Evolutionary conservation across 2,113 vertebrate species (phyloP).

Genomic region (Lophura nycthemera): DNA sequence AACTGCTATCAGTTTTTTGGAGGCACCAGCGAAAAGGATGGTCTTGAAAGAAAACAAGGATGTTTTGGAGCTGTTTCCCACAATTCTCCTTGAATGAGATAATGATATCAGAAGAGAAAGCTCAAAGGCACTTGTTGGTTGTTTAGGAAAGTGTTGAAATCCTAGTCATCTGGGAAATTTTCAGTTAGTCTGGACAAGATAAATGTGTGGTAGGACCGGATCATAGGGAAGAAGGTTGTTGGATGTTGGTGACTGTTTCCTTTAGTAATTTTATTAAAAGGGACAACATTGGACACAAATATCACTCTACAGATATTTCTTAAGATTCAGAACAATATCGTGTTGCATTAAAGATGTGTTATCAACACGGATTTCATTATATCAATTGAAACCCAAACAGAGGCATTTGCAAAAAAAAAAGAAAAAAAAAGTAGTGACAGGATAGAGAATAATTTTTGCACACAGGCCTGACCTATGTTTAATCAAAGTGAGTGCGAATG

Average conservation of each 20-base stretch:
- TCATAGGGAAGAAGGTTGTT: not conserved
- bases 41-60: not conserved
- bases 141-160: not conserved
- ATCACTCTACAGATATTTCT: not conserved
- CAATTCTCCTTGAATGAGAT: not conserved
- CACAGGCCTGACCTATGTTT: not conserved
- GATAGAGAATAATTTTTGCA: not conserved
- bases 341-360: not conserved
- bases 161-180: not conserved
- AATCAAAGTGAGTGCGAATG: not conserved
- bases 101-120: not conserved
- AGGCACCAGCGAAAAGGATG: not conserved
- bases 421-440: not conserved
- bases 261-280: not conserved
- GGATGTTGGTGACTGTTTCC: not conserved
- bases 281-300: not conserved
- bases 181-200: not conserved
- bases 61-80: not conserved
- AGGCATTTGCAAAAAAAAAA: not conserved
- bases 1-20: not conserved
- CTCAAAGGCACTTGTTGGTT: not conserved
- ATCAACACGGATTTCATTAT: not conserved
- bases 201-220: not conserved
- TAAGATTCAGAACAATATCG: not conserved
- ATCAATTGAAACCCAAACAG: not conserved